Conservation (phyloP, 2,888 invertebrate genomes). For the Synergus laeviventris region DNA sequence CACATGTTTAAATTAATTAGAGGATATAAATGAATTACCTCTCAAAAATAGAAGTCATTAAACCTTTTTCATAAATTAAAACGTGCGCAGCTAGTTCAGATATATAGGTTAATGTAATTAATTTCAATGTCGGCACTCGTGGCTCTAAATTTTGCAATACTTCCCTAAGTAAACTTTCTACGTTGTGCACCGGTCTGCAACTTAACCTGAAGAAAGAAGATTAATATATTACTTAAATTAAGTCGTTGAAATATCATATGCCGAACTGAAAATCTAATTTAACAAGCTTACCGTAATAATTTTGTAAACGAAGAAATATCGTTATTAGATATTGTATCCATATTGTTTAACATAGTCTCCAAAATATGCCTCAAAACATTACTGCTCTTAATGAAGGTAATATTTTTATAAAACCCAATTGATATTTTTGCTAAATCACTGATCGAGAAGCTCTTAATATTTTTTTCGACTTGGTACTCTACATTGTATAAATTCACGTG, state of each 20-base stretch:
- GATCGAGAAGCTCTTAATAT: not conserved
- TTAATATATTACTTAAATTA: not conserved
- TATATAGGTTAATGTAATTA: not conserved
- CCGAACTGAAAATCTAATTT: not conserved
- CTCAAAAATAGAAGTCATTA: constrained; percentile 74
- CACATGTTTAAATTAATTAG: not conserved
- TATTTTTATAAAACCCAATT: not conserved
- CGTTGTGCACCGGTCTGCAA: not conserved
- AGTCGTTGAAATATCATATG: too few species aligned
- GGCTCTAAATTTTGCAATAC: not conserved
- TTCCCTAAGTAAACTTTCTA: constrained; percentile 7
- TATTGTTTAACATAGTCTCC: not conserved
- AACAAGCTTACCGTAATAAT: not conserved
- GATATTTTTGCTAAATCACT: not conserved
- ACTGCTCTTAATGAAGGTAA: not conserved
- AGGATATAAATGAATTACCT: constrained; percentile 57
- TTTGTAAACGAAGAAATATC: not conserved
- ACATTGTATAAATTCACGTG: constrained; percentile 2
- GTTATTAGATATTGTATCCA: not conserved
- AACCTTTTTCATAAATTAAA: not conserved
- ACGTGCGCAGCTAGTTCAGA: not conserved
- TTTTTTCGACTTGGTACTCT: constrained; percentile 4
- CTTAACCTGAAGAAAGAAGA: not conserved
- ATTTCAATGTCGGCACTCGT: not conserved
- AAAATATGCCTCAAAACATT: not conserved